These are phyloP conservation scores for Latheticus oryzae DNA, from an alignment of 2,888 invertebrate genomes.

Conservation along the genomic window DNA sequence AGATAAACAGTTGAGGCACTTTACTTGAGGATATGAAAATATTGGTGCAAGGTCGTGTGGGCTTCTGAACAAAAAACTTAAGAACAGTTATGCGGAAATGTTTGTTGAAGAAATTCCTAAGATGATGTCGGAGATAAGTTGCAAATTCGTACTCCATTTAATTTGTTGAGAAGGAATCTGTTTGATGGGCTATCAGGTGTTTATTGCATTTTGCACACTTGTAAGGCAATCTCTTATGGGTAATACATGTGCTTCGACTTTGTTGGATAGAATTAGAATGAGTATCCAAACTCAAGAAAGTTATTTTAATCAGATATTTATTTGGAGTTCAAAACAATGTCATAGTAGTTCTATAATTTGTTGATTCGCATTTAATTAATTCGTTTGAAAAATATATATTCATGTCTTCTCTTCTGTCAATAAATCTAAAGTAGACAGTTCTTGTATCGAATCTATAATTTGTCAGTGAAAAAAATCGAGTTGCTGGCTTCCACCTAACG, in stretches of 20 bases:
- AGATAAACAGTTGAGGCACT: slow-evolving; percentile 28
- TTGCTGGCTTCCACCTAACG: slow-evolving; percentile 18
- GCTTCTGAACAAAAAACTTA: not conserved
- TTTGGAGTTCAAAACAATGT: no score
- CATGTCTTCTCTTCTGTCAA: not conserved
- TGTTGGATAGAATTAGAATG: no score
- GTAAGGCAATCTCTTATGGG: no score
- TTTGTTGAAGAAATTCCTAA: slow-evolving; percentile 12
- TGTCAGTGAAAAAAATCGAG: slow-evolving; percentile 22
- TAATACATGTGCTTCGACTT: no score
- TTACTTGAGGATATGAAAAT: slow-evolving; percentile 17
- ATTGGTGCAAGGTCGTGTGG: slow-evolving; percentile 21
- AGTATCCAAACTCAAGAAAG: no score
- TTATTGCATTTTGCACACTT: no score
- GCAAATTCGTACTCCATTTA: no score
- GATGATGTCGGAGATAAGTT: no score
- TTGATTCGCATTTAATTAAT: no score
- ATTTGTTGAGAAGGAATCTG: slow-evolving; percentile 2
- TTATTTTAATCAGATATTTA: no score
- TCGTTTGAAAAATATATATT: slow-evolving; percentile 4
- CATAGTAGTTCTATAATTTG: no score
- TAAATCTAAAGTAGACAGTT: slow-evolving; percentile 17
- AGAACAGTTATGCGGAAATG: slow-evolving; percentile 15
- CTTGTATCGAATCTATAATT: slow-evolving; percentile 17
- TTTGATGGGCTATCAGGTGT: not conserved